A percentile compares a stretch with the other conserved stretches of the same genome.
These are phyloP conservation scores for Pteria penguin DNA, from an alignment of 2,888 invertebrate genomes.

Conservation along the genomic window DNA sequence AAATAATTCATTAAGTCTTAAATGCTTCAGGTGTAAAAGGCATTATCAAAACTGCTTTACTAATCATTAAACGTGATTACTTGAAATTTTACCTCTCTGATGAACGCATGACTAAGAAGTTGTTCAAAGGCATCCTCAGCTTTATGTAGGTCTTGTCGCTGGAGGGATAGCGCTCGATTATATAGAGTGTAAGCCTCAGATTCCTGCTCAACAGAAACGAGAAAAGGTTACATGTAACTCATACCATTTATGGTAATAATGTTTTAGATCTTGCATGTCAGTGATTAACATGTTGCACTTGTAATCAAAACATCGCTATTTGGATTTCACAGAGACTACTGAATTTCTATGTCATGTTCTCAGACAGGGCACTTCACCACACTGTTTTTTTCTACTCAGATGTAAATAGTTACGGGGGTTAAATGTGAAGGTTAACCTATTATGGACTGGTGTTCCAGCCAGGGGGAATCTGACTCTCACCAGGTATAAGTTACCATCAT, in stretches of 20 bases:
- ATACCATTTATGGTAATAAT: not conserved
- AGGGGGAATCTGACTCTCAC: no score
- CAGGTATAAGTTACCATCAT: no score
- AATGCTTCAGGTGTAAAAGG: not conserved
- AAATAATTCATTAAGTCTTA: no score
- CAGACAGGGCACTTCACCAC: no score
- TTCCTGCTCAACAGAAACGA: slow-evolving; percentile 82
- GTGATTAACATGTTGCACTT: not conserved
- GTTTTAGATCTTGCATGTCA: not conserved
- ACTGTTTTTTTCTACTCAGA: no score
- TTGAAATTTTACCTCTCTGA: slow-evolving; percentile 69
- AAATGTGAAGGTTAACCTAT: no score
- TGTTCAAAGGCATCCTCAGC: slow-evolving; percentile 86
- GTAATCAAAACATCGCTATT: no score
- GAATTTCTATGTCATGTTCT: no score
- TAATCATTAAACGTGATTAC: no score
- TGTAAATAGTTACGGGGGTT: no score
- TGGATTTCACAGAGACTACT: no score
- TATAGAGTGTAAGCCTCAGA: slow-evolving; percentile 90
- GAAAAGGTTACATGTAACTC: slow-evolving; percentile 1
- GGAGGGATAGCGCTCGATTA: slow-evolving; percentile 87
- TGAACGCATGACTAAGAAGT: slow-evolving; percentile 80
- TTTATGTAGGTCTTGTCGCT: slow-evolving; percentile 85
- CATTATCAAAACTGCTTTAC: not conserved
- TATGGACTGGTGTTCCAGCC: no score